These are phyloP conservation scores for Microcebus murinus DNA, from an alignment of 2,113 vertebrate genomes.

Conservation along the genomic window DNA sequence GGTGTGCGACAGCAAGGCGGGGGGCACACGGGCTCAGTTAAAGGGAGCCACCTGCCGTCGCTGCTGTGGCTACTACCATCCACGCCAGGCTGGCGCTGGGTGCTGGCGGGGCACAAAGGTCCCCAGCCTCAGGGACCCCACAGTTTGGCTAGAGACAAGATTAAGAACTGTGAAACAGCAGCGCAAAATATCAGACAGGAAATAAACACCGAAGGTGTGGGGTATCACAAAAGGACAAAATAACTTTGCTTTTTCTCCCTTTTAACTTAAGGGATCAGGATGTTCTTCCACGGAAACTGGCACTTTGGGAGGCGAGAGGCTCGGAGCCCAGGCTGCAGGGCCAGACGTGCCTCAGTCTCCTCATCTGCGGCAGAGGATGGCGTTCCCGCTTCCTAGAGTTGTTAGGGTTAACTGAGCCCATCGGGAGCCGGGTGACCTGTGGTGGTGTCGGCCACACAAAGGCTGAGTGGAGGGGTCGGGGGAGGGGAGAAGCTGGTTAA, in stretches of 20 bases:
- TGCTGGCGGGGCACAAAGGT: neutral
- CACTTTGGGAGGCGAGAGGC: neutral
- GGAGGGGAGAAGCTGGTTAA: neutral
- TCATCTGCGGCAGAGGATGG: neutral
- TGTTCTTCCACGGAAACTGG: neutral
- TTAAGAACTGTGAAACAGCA: neutral
- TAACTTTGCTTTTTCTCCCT: accelerated
- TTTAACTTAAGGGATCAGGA: neutral
- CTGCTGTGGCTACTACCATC: accelerated
- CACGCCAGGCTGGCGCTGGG: neutral
- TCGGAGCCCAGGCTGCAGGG: neutral
- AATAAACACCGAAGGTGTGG: neutral
- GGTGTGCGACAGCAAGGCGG: neutral
- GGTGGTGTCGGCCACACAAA: neutral
- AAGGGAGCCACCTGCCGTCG: accelerated
- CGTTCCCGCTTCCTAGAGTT: neutral
- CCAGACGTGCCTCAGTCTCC: neutral
- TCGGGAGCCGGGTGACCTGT: too few species aligned
- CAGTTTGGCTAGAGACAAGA: neutral
- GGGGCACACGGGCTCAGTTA: accelerated
- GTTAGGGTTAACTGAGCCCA: neutral
- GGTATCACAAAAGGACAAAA: neutral
- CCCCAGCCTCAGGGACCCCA: neutral
- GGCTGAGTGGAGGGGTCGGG: accelerated
- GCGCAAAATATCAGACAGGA: neutral